Conservation (phyloP, 2,113 vertebrate species). For the Holacanthus passer region DNA sequence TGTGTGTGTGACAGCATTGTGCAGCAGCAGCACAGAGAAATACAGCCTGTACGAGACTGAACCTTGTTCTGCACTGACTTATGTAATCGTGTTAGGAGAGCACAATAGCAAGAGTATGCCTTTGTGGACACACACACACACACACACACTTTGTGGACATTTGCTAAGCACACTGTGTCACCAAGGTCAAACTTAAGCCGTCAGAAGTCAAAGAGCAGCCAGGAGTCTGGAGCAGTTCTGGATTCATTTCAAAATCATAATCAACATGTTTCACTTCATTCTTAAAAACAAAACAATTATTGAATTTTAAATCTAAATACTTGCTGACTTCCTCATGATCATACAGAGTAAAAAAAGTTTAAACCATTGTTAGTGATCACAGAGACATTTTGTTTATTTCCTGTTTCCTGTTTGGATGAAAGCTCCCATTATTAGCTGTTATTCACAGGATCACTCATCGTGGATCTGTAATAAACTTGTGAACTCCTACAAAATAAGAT, state of each 20-base stretch:
- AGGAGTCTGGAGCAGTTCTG: background rate
- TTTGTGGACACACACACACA: conserved; percentile 27
- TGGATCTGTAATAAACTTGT: background rate
- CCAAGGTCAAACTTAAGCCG: conserved; percentile 37
- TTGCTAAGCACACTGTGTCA: conserved; percentile 33
- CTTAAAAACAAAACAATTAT: no score
- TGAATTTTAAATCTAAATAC: no score
- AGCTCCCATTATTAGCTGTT: no score
- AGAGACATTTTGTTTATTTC: no score
- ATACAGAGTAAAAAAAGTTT: no score
- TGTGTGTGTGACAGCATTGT: conserved; percentile 14
- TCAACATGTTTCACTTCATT: background rate
- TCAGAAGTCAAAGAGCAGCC: conserved; percentile 21
- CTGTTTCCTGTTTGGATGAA: no score
- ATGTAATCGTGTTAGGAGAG: conserved; percentile 52
- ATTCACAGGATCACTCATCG: background rate
- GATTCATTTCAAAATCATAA: background rate
- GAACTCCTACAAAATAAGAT: background rate
- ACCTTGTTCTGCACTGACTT: conserved; percentile 23
- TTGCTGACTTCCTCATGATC: no score
- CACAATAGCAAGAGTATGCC: conserved; percentile 35
- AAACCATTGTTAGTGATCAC: no score
- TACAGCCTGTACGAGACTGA: conserved; percentile 12
- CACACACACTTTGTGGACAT: background rate
- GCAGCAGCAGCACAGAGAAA: background rate